Evolutionary conservation across 2,888 invertebrate genomes (phyloP), one percentile per base, ranked within the genome.

Genomic region (Drosophila mimetica): DNA sequence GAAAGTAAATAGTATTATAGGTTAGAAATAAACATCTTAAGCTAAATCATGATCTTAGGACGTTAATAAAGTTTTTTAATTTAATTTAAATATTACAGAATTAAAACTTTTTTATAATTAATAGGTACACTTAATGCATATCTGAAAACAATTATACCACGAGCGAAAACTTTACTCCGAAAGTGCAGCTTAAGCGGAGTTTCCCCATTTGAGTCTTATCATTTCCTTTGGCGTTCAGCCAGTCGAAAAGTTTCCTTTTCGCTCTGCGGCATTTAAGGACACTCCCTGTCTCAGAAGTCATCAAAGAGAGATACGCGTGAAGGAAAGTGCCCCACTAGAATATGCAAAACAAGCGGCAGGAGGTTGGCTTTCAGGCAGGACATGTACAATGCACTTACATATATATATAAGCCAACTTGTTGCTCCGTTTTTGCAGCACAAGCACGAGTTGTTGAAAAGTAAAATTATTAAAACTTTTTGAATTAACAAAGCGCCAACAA

Each of bases 381-480:
- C 16, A 46, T 32, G 44, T 37, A 50, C 36, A 44, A 25, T 11
- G 30, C 30, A 30, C 30, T 4, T 9, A 11, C 11, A 55, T 28
- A 20, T 37, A 32, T 8, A 47, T 18, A 18, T 20, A 22, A 0
- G 5, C 50, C 37, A 28, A 78, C 82, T 78, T 78, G 78, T 81
- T 81, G 77, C 77, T 50, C 6, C 18, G 18, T 30, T 58, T 57
- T 41, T 37, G 50, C 37, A 64, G 42, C 46, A 32, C 32, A 20
- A 51, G 70, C 63, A 16, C 54, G 42, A 63, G 48, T 32, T 65
- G 75, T 67, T 75, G 57, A 51, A 83, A 74, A 79, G 83, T 79
- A 79, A 79, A 83, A 83, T 79, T 83, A 79, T 79, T 70, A 79
- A 82, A 79, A 79, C 71, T 79, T 79, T 79, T 83, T 77, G 75